Evolutionary conservation across 2,113 vertebrate species (phyloP).

Genomic region (Chaetura pelagica): DNA sequence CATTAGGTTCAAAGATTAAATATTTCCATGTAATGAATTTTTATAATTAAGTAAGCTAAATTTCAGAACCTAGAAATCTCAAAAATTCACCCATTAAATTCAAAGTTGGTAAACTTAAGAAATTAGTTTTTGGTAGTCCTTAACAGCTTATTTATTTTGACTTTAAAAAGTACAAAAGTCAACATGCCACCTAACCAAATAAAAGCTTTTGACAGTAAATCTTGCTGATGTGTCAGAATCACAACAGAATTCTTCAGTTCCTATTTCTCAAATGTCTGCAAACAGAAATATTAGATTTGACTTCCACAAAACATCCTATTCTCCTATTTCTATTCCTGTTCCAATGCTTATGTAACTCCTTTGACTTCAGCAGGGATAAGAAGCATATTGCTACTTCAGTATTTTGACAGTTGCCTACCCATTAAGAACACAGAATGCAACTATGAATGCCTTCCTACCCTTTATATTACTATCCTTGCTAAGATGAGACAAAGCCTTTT

Average conservation of each 20-base stretch:
- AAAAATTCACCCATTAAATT: background rate
- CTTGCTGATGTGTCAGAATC: background rate
- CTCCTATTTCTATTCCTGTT: background rate
- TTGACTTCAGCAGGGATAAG: background rate
- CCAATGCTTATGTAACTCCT: background rate
- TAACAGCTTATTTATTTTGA: background rate
- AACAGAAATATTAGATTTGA: background rate
- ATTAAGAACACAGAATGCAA: background rate
- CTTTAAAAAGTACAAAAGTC: background rate
- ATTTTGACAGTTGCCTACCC: background rate
- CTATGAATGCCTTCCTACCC: background rate
- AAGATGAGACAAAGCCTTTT: background rate
- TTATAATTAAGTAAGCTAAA: background rate
- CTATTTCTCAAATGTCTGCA: background rate
- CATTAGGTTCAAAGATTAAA: background rate
- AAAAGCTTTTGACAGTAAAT: background rate
- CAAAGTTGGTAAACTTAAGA: background rate
- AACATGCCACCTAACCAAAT: background rate
- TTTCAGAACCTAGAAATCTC: background rate
- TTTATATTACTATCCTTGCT: background rate
- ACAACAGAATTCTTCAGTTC: constrained; percentile 18
- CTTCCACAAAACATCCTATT: background rate
- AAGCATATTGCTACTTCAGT: background rate
- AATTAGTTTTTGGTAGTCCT: background rate
- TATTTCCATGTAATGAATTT: background rate